Percentiles rank a stretch among this genome's conserved stretches.
These are phyloP conservation scores for Rallus limicola DNA, from an alignment of 2,113 vertebrate species.

Conservation along the genomic window DNA sequence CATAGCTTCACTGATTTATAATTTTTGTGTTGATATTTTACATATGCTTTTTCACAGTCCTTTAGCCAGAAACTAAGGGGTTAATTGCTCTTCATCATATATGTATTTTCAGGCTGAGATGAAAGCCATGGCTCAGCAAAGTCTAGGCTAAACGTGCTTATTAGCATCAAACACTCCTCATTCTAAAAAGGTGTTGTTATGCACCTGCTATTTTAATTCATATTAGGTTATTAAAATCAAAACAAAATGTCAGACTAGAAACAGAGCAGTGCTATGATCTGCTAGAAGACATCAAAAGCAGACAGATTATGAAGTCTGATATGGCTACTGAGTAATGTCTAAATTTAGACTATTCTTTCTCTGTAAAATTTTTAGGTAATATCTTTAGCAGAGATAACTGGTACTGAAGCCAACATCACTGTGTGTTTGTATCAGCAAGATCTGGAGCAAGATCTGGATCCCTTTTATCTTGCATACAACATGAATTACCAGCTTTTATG, in stretches of 20 bases:
- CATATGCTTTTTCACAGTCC: background rate
- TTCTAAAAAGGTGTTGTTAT: background rate
- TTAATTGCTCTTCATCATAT: background rate
- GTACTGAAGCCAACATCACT: background rate
- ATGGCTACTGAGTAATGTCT: background rate
- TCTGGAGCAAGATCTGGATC: background rate
- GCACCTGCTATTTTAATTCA: slow-evolving; percentile 30
- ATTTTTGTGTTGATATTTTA: background rate
- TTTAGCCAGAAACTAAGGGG: background rate
- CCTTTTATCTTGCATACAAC: background rate
- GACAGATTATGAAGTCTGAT: slow-evolving; percentile 25
- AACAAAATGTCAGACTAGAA: slow-evolving; percentile 27
- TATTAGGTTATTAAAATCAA: slow-evolving; percentile 28
- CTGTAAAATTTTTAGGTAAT: background rate
- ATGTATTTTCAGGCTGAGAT: background rate
- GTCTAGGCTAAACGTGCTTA: background rate
- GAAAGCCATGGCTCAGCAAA: background rate
- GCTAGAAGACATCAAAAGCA: background rate
- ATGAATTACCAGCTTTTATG: background rate
- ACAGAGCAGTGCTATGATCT: background rate
- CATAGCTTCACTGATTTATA: background rate
- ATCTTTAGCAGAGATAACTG: background rate
- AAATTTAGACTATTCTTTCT: background rate
- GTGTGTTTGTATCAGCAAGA: background rate
- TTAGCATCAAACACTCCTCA: slow-evolving; percentile 2